Conservation (phyloP, 2,797 vertebrate genomes). For the Xenopus petersii region DNA sequence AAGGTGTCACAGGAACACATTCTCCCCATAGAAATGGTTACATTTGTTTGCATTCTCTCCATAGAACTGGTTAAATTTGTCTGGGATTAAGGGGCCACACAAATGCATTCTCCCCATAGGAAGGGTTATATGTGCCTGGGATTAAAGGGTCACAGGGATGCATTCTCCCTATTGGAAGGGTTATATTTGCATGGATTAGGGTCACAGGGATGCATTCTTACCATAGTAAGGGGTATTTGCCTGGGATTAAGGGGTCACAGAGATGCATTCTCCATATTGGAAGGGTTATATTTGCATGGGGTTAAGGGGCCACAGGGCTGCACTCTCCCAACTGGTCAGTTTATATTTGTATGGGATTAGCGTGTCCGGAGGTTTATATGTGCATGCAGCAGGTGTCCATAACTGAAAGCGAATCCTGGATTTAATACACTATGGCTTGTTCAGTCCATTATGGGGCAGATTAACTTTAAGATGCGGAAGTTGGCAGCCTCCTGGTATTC, state of each 20-base stretch:
- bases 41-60: neutral
- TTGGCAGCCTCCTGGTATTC: conserved; percentile 3
- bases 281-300: no score
- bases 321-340: no score
- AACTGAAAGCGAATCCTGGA: neutral
- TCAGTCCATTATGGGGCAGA: neutral
- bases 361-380: no score
- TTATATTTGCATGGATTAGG: no score
- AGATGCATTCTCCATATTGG: no score
- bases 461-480: conserved; percentile 12
- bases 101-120: no score
- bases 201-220: no score
- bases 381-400: neutral
- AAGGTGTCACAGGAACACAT: no score
- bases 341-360: neutral
- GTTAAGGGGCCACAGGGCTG: no score
- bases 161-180: neutral
- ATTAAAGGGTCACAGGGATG: neutral
- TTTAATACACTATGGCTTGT: neutral
- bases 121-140: neutral
- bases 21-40: neutral
- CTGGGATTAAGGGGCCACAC: no score
- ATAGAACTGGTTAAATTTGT: neutral
- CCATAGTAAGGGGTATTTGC: neutral
- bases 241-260: neutral